Evolutionary conservation across 2,888 invertebrate species (phyloP).

Genomic region (Diaphora mendica): DNA sequence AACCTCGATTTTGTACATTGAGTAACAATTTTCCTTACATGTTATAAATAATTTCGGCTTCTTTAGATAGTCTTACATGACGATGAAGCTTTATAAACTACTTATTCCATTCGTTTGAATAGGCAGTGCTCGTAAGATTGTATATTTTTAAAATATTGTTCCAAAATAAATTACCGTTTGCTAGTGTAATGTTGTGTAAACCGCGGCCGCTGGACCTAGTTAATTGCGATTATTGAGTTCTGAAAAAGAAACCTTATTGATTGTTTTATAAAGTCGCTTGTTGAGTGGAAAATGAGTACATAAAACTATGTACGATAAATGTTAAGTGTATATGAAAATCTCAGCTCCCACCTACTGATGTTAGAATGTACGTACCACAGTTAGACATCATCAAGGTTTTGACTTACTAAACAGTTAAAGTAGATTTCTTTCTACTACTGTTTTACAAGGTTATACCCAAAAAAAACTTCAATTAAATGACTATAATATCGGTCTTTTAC

Average conservation of each 20-base stretch:
- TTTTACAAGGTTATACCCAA: neutral
- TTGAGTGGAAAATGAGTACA: neutral
- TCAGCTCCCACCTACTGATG: neutral
- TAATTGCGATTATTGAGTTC: neutral
- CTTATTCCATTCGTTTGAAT: slow-evolving; percentile 48
- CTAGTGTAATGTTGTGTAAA: slow-evolving; percentile 46
- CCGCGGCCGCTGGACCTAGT: slow-evolving; percentile 27
- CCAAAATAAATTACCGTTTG: slow-evolving; percentile 47
- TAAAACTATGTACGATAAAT: slow-evolving; percentile 4
- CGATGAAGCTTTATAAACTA: slow-evolving; percentile 36
- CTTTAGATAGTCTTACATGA: slow-evolving; percentile 39
- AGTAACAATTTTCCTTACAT: slow-evolving; percentile 25
- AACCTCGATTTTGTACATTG: slow-evolving; percentile 11
- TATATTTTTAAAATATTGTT: slow-evolving; percentile 48
- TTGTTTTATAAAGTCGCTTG: slow-evolving; percentile 8
- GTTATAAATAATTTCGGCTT: slow-evolving; percentile 38
- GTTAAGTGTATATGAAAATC: neutral
- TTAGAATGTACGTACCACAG: neutral
- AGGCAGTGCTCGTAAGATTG: slow-evolving; percentile 42
- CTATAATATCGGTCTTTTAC: neutral
- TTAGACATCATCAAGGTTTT: neutral
- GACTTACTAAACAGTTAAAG: neutral
- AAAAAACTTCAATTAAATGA: neutral
- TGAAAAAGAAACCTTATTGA: slow-evolving; percentile 16
- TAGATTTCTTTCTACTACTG: neutral